Base-by-base conservation (phyloP, 2,797 vertebrate genomes). In the Chaenodraco wilsoni region DNA sequence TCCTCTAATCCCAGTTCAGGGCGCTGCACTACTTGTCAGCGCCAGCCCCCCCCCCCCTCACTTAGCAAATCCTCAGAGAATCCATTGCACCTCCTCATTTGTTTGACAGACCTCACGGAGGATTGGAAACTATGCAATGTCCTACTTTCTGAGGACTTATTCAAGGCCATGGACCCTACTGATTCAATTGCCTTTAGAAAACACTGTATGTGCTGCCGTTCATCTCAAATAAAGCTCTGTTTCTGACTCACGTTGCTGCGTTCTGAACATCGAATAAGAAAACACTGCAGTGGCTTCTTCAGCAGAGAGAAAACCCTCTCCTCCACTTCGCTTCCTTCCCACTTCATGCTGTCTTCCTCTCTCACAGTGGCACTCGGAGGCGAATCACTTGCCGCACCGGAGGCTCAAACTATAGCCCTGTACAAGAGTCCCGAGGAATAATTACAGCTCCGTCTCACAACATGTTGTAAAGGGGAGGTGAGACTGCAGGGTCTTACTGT, bases 1-100 rank as follows among this genome's bases (percentile, higher is more conserved):
- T 77, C 52, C 10, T 81, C 79, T 58, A 76, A 79, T 82, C 80
- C 79, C 54, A 65, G 73, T 76, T 86, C 67, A 79, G 61, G 33
- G 19, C 17, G 0, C 49, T 40, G 37, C 43, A 27, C 65, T 56
- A 68, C 73, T 80, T 72, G 69, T 69, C 21, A 0, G 48, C 49
- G 76, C 79, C 69, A 64, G 48, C 52, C 11, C 57, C 44, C 63
- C 13, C 65, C 13, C 65, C 52, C 52, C 75, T 60, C 65, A 56
- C 50, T 43, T n/a, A n/a, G n/a, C 49, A 9, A 75, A 73, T 63
- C 64, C 52, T 74, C 46, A 41, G 44, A 73, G 50, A 72, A 84
- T 76, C 62, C 37, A 61, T 76, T 48, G 79, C 62, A 73, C 77
- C 54, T 76, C 33, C 41, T 80, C 17, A 17, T 81, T 88, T 77